Evolutionary conservation across 2,797 vertebrate genomes (phyloP).

Genomic region (Smutsia temminckii): DNA sequence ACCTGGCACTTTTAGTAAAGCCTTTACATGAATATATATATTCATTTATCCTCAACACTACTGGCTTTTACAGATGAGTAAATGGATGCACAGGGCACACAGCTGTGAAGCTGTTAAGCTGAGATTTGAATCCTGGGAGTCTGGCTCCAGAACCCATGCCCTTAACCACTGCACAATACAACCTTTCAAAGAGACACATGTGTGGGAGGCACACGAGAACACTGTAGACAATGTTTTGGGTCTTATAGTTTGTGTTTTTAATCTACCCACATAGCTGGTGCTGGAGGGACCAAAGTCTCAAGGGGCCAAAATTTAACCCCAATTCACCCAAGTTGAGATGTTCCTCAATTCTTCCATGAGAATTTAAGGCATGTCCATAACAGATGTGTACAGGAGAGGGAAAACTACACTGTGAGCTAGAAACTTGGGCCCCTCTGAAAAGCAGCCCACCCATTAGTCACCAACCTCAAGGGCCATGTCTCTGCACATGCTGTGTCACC

Average conservation of each 20-base stretch:
- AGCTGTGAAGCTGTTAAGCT: not conserved
- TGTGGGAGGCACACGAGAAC: not conserved
- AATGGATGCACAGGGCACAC: not conserved
- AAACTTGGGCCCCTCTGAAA: not conserved
- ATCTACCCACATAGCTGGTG: not conserved
- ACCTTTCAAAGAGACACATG: not conserved
- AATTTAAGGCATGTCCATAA: conserved; percentile 31
- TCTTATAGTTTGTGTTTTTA: not conserved
- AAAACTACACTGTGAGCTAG: not conserved
- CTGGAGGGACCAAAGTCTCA: not conserved
- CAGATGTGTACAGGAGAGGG: not conserved
- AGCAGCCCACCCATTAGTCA: not conserved
- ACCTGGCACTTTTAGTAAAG: not conserved
- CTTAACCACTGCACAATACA: not conserved
- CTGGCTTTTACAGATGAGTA: not conserved
- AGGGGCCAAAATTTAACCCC: not conserved
- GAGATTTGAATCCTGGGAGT: not conserved
- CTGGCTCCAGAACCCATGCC: not conserved
- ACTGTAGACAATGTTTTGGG: not conserved
- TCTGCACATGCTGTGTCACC: not conserved
- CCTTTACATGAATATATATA: not conserved
- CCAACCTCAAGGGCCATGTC: not conserved
- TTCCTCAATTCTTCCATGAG: conserved; percentile 19
- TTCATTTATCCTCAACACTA: not conserved
- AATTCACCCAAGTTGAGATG: not conserved